Base-by-base conservation (phyloP, 2,888 invertebrate genomes). In the Sussaba pulchella region DNA sequence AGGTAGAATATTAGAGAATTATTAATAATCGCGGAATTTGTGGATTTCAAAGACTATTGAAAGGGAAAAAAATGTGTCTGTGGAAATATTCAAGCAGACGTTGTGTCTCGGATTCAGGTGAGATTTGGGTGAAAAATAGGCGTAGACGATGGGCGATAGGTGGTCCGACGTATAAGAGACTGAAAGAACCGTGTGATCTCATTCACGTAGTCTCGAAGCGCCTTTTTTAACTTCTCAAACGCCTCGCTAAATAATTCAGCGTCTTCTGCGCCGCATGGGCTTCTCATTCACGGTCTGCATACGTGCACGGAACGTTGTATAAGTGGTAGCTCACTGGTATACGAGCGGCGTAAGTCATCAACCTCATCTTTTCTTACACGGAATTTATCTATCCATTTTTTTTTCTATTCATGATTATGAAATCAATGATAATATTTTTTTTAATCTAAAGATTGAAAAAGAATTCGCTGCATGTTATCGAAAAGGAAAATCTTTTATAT, bases 171-270 rank as follows among this genome's bases (percentile, higher is more conserved):
- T 43, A 47, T 54, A 43, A 10, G 52, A 71, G 39, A 70, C 59
- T 52, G 31, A 31, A 31, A 67, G 59, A 75, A 41, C 61, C 61
- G 54, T 57, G 26, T 0, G 26, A 31, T 61, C 50, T 45, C 72
- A 76, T 80, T 80, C 72, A 67, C 63, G 12, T 26, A n/a, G 72
- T 67, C 72, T 72, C 71, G 31, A 1, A 57, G 31, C 21, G 36
- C 17, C 47, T 24, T 73, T 75, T 81, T 80, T 73, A 36, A 31
- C 47, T 63, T 77, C 77, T 69, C 43, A 77, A 77, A 77, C 69
- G 73, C 73, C 50, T 50, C 77, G 47, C 31, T 81, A 70, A 81
- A 81, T 81, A 77, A 73, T 77, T 73, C 57, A 77, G 39, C 69
- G 61, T 31, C 61, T n/a, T n/a, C n/a, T 17, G 9, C 26, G 54